Conservation (phyloP, 2,113 vertebrate species). For the Eublepharis macularius region DNA sequence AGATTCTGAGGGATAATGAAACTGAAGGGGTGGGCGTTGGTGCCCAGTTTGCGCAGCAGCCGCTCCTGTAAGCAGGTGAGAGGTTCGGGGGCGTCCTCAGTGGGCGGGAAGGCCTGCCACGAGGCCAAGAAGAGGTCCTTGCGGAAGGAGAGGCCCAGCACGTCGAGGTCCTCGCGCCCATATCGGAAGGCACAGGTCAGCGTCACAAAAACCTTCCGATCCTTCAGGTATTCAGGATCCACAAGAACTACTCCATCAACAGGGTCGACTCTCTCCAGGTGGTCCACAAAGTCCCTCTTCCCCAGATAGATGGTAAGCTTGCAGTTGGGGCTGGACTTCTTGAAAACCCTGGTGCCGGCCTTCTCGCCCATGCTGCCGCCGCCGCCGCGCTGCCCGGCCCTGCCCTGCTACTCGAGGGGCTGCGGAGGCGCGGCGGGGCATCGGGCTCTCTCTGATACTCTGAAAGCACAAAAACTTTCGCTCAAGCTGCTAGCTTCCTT, state of each 20-base stretch:
- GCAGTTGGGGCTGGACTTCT: slow-evolving; percentile 85
- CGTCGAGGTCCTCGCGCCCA: slow-evolving; percentile 90
- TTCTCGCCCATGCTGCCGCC: neutral
- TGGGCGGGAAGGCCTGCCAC: slow-evolving; percentile 88
- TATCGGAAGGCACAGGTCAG: slow-evolving; percentile 93
- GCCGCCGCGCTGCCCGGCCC: neutral
- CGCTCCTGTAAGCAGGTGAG: slow-evolving; percentile 88
- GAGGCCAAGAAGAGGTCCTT: slow-evolving; percentile 93
- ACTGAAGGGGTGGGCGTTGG: slow-evolving; percentile 88
- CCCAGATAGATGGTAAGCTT: slow-evolving; percentile 91
- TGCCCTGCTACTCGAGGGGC: neutral
- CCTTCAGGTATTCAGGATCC: slow-evolving; percentile 86
- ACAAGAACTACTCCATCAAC: slow-evolving; percentile 87
- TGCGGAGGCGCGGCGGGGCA: neutral
- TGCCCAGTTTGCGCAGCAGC: slow-evolving; percentile 88
- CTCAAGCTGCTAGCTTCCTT: too few relatives aligned
- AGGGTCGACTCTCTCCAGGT: slow-evolving; percentile 89
- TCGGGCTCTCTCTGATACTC: too few relatives aligned
- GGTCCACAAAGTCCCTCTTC: slow-evolving; percentile 92
- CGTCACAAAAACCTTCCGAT: slow-evolving; percentile 90
- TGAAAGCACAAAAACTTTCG: too few relatives aligned
- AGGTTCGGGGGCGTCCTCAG: slow-evolving; percentile 79
- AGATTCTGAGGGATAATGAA: slow-evolving; percentile 92
- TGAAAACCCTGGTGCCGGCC: slow-evolving; percentile 76
- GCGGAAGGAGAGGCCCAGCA: slow-evolving; percentile 90